Conservation (phyloP, 2,888 invertebrate species). For the Dendrolimus houi region DNA sequence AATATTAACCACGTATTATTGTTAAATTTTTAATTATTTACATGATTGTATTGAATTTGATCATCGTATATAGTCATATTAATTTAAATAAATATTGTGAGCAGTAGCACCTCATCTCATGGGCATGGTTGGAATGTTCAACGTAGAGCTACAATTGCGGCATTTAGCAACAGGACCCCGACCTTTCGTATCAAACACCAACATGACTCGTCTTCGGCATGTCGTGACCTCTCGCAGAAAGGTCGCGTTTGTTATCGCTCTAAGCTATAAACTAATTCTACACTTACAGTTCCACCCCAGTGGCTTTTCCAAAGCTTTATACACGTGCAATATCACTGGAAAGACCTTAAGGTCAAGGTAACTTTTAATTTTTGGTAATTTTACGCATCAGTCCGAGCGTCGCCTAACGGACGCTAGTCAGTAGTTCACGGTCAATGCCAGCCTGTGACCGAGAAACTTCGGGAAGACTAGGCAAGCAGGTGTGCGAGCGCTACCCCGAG, state of each 20-base stretch:
- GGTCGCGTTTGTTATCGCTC: slow-evolving; percentile 22
- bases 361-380: slow-evolving; percentile 71
- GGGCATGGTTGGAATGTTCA: slow-evolving; percentile 56
- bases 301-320: slow-evolving; percentile 40
- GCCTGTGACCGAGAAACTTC: slow-evolving; percentile 19
- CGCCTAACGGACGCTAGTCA: slow-evolving; percentile 37
- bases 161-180: slow-evolving; percentile 60
- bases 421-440: slow-evolving; percentile 28
- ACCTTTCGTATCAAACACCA: slow-evolving; percentile 45
- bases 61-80: too few relatives aligned
- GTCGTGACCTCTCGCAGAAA: slow-evolving; percentile 35
- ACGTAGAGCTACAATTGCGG: slow-evolving; percentile 42
- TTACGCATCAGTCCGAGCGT: slow-evolving; percentile 57
- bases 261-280: slow-evolving; percentile 17
- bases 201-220: slow-evolving; percentile 51
- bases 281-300: slow-evolving; percentile 30
- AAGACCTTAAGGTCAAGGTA: slow-evolving; percentile 64
- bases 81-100: slow-evolving; percentile 41
- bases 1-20: background rate
- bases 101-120: slow-evolving; percentile 31
- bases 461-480: slow-evolving; percentile 50
- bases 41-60: too few relatives aligned
- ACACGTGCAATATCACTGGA: slow-evolving; percentile 66
- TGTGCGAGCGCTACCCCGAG: slow-evolving; percentile 46
- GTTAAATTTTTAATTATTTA: too few relatives aligned